phyloP scores from a whole-genome alignment of 2,888 invertebrate species.

The Tenthredo livida region DNA sequence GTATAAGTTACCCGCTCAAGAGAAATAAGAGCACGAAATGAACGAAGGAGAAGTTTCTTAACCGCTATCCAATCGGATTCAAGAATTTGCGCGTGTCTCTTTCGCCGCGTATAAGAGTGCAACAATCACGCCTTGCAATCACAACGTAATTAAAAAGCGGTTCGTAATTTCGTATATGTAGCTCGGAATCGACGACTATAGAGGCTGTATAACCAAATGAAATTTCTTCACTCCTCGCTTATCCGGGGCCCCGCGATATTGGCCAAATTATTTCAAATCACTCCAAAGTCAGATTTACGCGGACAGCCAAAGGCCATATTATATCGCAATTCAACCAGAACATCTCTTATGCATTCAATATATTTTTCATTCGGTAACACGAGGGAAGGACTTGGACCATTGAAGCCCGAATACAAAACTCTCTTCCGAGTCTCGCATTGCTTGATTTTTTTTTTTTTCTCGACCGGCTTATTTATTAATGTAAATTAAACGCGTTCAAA shows the following conservation, averaged over 20 bases:
- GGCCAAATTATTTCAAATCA: constrained; percentile 29
- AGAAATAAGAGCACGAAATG: constrained; percentile 23
- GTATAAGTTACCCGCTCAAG: not conserved
- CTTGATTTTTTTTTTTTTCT: not conserved
- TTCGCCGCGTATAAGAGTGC: constrained; percentile 24
- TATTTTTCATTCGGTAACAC: constrained; percentile 52
- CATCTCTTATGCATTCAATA: constrained; percentile 18
- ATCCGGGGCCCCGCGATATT: not conserved
- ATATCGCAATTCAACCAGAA: not conserved
- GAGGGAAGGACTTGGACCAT: not conserved
- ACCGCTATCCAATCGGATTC: constrained; percentile 40
- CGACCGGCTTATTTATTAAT: constrained; percentile 54
- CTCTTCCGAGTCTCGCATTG: constrained; percentile 18
- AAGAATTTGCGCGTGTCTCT: constrained; percentile 37
- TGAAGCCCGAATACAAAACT: not conserved
- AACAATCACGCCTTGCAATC: constrained; percentile 49
- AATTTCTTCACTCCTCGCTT: not conserved
- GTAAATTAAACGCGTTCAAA: constrained; percentile 55
- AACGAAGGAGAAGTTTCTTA: constrained; percentile 20
- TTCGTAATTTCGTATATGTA: constrained; percentile 17
- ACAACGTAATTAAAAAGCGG: constrained; percentile 46
- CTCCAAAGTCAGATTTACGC: constrained; percentile 10
- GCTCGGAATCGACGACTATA: not conserved
- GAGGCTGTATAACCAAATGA: constrained; percentile 6
- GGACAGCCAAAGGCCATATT: not conserved